phyloP scores from a whole-genome alignment of 2,888 invertebrate species.

The Luperina nickerlii region DNA sequence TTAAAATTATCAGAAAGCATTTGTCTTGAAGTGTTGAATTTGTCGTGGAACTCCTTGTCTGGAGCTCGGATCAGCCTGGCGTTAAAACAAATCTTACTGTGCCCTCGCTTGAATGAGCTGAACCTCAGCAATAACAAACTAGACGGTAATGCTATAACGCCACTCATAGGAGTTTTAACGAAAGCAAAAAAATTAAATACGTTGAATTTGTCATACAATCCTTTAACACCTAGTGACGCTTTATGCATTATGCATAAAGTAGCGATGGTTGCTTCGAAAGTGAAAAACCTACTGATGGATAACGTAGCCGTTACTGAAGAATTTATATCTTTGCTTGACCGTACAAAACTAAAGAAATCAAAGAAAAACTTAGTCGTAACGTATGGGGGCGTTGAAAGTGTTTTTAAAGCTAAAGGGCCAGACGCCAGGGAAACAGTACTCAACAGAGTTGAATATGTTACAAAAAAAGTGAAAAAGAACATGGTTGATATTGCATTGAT shows the following conservation, averaged over 20 bases:
- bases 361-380: slow-evolving; percentile 72
- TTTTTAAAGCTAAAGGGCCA: slow-evolving; percentile 62
- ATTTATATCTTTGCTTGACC: slow-evolving; percentile 70
- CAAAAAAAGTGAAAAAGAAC: slow-evolving; percentile 71
- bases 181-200: slow-evolving; percentile 75
- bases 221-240: slow-evolving; percentile 76
- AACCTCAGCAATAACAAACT: slow-evolving; percentile 80
- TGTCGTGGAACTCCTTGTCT: slow-evolving; percentile 79
- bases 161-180: slow-evolving; percentile 63
- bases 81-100: slow-evolving; percentile 70
- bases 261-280: slow-evolving; percentile 67
- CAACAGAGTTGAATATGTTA: slow-evolving; percentile 76
- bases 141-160: slow-evolving; percentile 69
- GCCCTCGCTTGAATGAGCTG: slow-evolving; percentile 71
- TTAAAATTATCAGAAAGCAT: slow-evolving; percentile 71
- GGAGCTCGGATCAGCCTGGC: slow-evolving; percentile 72
- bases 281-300: slow-evolving; percentile 76
- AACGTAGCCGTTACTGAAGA: slow-evolving; percentile 73
- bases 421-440: slow-evolving; percentile 77
- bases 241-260: slow-evolving; percentile 71
- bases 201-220: slow-evolving; percentile 80
- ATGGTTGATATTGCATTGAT: slow-evolving; percentile 76
- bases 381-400: slow-evolving; percentile 72
- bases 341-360: slow-evolving; percentile 67
- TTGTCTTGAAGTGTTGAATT: slow-evolving; percentile 73